phyloP scores from a whole-genome alignment of 2,888 invertebrate species.

The Didymodactylos carnosus region DNA sequence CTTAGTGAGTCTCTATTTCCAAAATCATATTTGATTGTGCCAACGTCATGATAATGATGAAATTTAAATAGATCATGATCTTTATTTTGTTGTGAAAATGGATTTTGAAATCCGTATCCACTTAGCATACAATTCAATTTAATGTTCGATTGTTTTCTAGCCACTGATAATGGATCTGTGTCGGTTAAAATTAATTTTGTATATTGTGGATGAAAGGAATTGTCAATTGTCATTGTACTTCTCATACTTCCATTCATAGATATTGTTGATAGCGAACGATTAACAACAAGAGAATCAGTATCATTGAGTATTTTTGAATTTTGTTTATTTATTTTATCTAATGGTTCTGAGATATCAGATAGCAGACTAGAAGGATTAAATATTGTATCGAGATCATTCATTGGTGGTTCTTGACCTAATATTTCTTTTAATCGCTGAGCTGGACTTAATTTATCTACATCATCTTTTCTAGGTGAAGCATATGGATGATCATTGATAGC shows the following conservation, averaged over 20 bases:
- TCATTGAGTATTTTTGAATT: too few relatives aligned
- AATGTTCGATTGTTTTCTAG: neutral
- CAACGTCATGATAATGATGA: neutral
- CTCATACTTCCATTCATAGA: neutral
- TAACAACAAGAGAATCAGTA: too few relatives aligned
- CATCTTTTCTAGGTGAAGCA: too few relatives aligned
- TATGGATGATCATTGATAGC: neutral
- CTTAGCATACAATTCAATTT: neutral
- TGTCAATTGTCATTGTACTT: neutral
- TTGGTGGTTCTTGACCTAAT: too few relatives aligned
- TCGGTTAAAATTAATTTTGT: neutral
- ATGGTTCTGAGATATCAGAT: too few relatives aligned
- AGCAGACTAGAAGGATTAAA: too few relatives aligned
- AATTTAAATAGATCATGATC: neutral
- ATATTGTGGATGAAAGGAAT: neutral
- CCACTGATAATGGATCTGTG: neutral
- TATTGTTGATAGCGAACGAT: neutral
- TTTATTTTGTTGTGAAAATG: neutral
- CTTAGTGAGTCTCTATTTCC: neutral
- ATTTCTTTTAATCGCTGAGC: neutral
- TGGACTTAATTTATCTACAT: too few relatives aligned
- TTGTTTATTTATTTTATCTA: too few relatives aligned
- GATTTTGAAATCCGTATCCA: neutral
- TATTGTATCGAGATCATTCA: too few relatives aligned
- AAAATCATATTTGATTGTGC: neutral